These are phyloP conservation scores for Nemapogon koenigi DNA, from an alignment of 2,888 invertebrate genomes.

Conservation along the genomic window DNA sequence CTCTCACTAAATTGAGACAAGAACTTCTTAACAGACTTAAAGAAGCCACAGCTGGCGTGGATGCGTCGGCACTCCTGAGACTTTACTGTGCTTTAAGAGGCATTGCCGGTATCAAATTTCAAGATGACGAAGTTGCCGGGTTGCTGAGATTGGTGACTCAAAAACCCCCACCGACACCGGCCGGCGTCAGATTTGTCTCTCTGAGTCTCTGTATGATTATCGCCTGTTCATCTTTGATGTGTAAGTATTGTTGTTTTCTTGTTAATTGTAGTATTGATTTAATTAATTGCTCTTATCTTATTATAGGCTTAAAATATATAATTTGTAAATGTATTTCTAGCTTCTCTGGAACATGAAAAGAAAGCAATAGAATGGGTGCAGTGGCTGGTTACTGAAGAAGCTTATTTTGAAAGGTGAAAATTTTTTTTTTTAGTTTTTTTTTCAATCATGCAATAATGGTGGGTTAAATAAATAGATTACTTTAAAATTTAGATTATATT, in stretches of 20 bases:
- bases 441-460: too few relatives aligned
- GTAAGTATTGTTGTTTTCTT: conserved; percentile 40
- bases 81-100: conserved; percentile 92
- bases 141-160: conserved; percentile 87
- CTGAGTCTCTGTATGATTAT: conserved; percentile 93
- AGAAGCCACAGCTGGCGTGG: conserved; percentile 72
- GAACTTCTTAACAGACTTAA: conserved; percentile 78
- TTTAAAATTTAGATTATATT: too few relatives aligned
- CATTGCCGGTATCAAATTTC: conserved; percentile 90
- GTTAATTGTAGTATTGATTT: conserved; percentile 4
- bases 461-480: too few relatives aligned
- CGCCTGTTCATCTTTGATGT: conserved; percentile 88
- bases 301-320: too few relatives aligned
- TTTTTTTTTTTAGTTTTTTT: too few relatives aligned
- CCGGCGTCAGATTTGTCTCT: conserved; percentile 92
- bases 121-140: conserved; percentile 88
- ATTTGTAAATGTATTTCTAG: conserved; percentile 26
- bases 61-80: conserved; percentile 88
- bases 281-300: neutral
- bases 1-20: conserved; percentile 73
- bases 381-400: conserved; percentile 91
- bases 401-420: conserved; percentile 78
- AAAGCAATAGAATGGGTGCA: conserved; percentile 92
- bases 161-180: conserved; percentile 87
- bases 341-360: conserved; percentile 79